These are phyloP conservation scores for Andrena trimmerana DNA, from an alignment of 2,888 invertebrate species.

Conservation along the genomic window DNA sequence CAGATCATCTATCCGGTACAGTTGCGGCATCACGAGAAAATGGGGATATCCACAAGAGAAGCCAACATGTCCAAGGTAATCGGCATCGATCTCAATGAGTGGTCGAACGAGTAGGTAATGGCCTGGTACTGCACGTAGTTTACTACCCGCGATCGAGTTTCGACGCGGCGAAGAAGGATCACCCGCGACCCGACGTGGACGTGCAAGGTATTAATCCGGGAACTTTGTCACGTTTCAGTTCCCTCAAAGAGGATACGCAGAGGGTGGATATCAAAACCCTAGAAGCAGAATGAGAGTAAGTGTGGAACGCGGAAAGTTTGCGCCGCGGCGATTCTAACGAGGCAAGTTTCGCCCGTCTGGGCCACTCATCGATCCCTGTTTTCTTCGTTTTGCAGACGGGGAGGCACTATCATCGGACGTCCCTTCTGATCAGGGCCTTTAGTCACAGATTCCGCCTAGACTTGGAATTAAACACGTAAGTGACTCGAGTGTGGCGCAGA, in stretches of 20 bases:
- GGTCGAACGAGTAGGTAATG: neutral
- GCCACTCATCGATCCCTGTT: conserved; percentile 15
- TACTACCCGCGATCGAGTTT: neutral
- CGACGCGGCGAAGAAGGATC: neutral
- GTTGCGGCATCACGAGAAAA: conserved; percentile 97
- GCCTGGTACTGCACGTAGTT: neutral
- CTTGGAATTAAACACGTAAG: conserved; percentile 98
- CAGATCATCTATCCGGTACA: conserved; percentile 98
- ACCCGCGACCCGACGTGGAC: neutral
- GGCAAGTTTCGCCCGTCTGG: conserved; percentile 4
- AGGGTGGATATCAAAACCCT: conserved; percentile 86
- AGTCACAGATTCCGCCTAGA: conserved; percentile 98
- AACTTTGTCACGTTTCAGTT: conserved; percentile 71
- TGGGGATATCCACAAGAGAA: conserved; percentile 97
- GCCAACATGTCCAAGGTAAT: conserved; percentile 94
- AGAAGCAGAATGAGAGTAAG: conserved; percentile 87
- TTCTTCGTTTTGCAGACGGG: conserved; percentile 90
- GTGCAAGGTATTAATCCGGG: neutral
- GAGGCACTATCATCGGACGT: conserved; percentile 97
- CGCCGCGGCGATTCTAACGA: conserved; percentile 1
- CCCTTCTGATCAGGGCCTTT: conserved; percentile 98
- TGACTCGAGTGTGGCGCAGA: conserved; percentile 79
- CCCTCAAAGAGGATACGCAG: conserved; percentile 84
- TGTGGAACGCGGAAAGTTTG: conserved; percentile 54
- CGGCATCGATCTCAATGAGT: conserved; percentile 9